Percentiles rank a stretch among this genome's conserved stretches.
Conservation (phyloP, 2,113 vertebrate species). For the Triplophysa rosa region DNA sequence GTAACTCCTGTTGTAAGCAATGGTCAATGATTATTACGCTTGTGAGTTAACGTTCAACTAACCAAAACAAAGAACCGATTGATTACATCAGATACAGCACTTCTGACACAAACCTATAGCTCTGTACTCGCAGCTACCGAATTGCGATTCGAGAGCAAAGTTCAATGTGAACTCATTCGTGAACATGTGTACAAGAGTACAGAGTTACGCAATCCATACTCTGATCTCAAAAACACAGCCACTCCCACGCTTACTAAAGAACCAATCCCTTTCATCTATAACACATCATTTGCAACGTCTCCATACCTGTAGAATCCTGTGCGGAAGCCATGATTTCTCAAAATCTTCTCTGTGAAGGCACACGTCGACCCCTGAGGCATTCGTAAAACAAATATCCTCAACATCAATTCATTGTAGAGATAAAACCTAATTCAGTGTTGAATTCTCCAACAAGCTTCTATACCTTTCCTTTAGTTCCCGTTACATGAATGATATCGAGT, state of each 20-base stretch:
- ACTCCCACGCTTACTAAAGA: not conserved
- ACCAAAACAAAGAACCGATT: not conserved
- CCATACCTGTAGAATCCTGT: slow-evolving; percentile 94
- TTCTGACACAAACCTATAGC: not conserved
- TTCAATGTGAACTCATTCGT: not conserved
- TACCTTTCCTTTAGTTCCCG: slow-evolving; percentile 97
- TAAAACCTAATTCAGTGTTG: not conserved
- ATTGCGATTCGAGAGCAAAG: not conserved
- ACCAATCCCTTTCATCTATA: not conserved
- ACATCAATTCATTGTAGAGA: not conserved
- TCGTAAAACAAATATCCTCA: not conserved
- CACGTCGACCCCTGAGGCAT: slow-evolving; percentile 84
- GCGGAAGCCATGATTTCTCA: slow-evolving; percentile 86
- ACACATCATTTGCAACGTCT: not conserved
- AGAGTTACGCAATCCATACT: not conserved
- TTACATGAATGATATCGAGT: slow-evolving; percentile 93
- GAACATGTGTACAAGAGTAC: not conserved
- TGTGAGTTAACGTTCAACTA: slow-evolving; percentile 9
- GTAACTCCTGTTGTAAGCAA: not conserved
- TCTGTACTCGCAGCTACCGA: not conserved
- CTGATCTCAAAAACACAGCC: not conserved
- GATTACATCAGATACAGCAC: not conserved
- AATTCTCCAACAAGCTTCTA: slow-evolving; percentile 38
- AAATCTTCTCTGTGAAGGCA: slow-evolving; percentile 88
- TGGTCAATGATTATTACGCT: not conserved